phyloP scores from a whole-genome alignment of 2,113 vertebrate genomes.

The Onychostoma macrolepis region DNA sequence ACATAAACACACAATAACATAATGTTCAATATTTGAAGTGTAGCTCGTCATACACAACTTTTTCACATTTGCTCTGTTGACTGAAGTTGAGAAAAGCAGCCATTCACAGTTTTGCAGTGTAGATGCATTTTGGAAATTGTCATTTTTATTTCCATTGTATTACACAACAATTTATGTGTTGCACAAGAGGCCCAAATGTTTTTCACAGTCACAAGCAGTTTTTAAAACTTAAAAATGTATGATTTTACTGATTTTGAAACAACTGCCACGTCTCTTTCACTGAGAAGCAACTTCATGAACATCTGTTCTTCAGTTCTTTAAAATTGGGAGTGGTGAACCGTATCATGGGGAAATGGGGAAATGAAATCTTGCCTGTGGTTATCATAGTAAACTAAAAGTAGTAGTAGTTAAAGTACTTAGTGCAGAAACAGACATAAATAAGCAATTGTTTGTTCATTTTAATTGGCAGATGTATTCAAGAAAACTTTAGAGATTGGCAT shows the following conservation, averaged over 20 bases:
- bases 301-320: not conserved
- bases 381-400: not conserved
- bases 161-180: not conserved
- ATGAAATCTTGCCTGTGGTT: not conserved
- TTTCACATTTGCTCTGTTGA: not conserved
- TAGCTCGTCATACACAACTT: not conserved
- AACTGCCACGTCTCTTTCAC: not conserved
- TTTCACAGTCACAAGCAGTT: not conserved
- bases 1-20: not conserved
- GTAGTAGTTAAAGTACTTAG: not conserved
- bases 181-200: not conserved
- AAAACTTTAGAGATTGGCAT: not conserved
- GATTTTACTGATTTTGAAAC: not conserved
- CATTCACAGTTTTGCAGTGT: too few species aligned
- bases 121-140: too few species aligned
- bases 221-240: not conserved
- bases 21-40: not conserved
- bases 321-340: not conserved
- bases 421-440: not conserved
- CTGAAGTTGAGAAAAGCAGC: not conserved
- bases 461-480: not conserved
- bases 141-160: not conserved
- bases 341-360: not conserved
- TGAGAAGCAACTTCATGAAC: not conserved
- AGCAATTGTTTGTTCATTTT: not conserved